These are phyloP conservation scores for Gobionotothen gibberifrons DNA, from an alignment of 2,797 vertebrate species.

Conservation along the genomic window DNA sequence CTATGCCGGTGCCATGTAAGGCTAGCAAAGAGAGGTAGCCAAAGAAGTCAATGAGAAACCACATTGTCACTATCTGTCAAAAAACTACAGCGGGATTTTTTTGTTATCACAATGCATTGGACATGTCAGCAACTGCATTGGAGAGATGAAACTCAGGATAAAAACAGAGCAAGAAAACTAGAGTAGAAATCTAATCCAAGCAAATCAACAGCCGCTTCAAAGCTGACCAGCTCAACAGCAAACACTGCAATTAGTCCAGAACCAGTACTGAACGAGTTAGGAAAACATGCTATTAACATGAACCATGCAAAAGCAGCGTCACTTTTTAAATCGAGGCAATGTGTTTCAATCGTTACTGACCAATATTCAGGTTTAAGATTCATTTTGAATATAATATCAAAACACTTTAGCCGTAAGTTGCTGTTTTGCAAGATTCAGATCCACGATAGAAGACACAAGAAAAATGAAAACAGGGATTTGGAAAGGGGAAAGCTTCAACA, in stretches of 20 bases:
- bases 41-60: slow-evolving; percentile 89
- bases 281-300: slow-evolving; percentile 84
- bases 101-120: slow-evolving; percentile 87
- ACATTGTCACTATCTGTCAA: slow-evolving; percentile 85
- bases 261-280: slow-evolving; percentile 79
- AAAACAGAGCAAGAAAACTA: slow-evolving; percentile 80
- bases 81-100: slow-evolving; percentile 80
- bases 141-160: slow-evolving; percentile 80
- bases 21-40: slow-evolving; percentile 68
- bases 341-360: slow-evolving; percentile 25
- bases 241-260: slow-evolving; percentile 76
- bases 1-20: slow-evolving; percentile 63
- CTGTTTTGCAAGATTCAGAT: slow-evolving; percentile 85
- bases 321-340: slow-evolving; percentile 26
- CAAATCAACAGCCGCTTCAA: slow-evolving; percentile 78
- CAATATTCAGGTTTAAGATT: slow-evolving; percentile 16
- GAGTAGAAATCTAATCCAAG: slow-evolving; percentile 79
- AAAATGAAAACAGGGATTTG: slow-evolving; percentile 65
- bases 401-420: slow-evolving; percentile 55
- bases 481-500: slow-evolving; percentile 70
- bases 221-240: slow-evolving; percentile 68
- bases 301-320: slow-evolving; percentile 86
- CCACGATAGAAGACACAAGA: slow-evolving; percentile 67
- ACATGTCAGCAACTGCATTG: slow-evolving; percentile 86
- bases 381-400: slow-evolving; percentile 42